Base-by-base conservation (phyloP, 2,113 vertebrate genomes). In the Melanotaenia duboulayi region DNA sequence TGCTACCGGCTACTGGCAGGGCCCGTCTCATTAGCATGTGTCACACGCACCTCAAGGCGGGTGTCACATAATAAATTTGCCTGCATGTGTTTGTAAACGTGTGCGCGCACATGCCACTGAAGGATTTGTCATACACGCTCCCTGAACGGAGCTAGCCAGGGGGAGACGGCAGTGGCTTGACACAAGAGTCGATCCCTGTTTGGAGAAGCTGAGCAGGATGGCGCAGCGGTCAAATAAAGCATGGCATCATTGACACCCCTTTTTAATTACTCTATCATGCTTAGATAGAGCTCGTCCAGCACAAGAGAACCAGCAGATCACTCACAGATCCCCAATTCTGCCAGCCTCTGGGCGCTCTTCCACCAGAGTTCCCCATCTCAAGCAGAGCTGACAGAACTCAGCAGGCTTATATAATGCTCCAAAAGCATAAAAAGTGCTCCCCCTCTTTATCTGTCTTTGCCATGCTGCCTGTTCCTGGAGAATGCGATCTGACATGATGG, bases 1-100 rank as follows among this genome's bases (percentile, higher is more conserved):
- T 10, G 78, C 72, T 88, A 80, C 76, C 51, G 75, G 84, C 83
- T 82, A 83, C 81, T 86, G 87, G 82, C 85, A 80, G 82, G 76
- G 78, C 61, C 87, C 58, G 87, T 87, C 89, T 92, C 87, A 91
- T 92, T 92, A 92, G 90, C 91, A 92, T 92, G 86, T 91, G 90
- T 89, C 84, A 90, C 90, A 85, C 60, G 64, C 63, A 58, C 87
- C 89, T 88, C 74, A 55, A 83, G 89, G 89, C 84, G 54, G 80
- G 75, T 85, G 85, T 81, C 87, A 82, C 76, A 67, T 85, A 87
- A 86, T 87, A 85, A 87, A 78, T 84, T 61, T 71, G 67, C 13
- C 59, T 61, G 68, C 39, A 25, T 74, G 83, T 78, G 82, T 84
- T 60, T 87, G 80, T 77, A 61, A 64, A 58, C 63, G 71, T 61